Percentiles rank a stretch among this genome's conserved stretches.
Conservation (phyloP, 1,140 invertebrate species). For the Cardiocondyla obscurior region DNA sequence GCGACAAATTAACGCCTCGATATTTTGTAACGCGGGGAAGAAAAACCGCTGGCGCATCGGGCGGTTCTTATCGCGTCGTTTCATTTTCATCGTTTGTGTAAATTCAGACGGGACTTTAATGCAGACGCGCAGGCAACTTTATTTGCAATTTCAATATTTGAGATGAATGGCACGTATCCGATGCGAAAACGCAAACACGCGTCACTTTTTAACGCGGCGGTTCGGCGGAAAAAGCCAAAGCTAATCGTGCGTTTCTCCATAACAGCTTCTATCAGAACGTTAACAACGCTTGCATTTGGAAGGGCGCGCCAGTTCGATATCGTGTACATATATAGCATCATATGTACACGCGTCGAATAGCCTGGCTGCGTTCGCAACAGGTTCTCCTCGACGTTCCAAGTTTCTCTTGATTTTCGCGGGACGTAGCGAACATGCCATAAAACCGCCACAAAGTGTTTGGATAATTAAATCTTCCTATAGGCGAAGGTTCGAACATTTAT, state of each 20-base stretch:
- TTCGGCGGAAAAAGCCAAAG: background rate
- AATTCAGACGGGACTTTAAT: background rate
- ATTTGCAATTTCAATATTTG: background rate
- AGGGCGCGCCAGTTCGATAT: background rate
- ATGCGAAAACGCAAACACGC: background rate
- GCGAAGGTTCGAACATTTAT: background rate
- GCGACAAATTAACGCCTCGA: background rate
- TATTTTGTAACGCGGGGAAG: background rate
- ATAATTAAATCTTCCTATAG: constrained; percentile 39
- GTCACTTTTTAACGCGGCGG: background rate
- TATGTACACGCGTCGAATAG: constrained; percentile 44
- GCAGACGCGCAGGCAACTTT: background rate
- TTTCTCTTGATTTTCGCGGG: constrained; percentile 48
- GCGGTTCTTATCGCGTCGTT: background rate
- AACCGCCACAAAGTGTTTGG: constrained; percentile 3
- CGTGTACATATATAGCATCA: constrained; percentile 1
- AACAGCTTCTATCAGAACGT: background rate
- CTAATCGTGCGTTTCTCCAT: background rate
- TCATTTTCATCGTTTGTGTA: background rate
- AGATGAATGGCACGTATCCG: background rate
- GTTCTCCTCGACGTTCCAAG: constrained; percentile 51
- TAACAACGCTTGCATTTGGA: constrained; percentile 4
- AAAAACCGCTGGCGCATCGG: background rate
- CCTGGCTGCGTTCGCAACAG: constrained; percentile 58
- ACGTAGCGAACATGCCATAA: constrained; percentile 32